These are phyloP conservation scores for Ploceus nigricollis DNA, from an alignment of 2,113 vertebrate species.

Conservation along the genomic window DNA sequence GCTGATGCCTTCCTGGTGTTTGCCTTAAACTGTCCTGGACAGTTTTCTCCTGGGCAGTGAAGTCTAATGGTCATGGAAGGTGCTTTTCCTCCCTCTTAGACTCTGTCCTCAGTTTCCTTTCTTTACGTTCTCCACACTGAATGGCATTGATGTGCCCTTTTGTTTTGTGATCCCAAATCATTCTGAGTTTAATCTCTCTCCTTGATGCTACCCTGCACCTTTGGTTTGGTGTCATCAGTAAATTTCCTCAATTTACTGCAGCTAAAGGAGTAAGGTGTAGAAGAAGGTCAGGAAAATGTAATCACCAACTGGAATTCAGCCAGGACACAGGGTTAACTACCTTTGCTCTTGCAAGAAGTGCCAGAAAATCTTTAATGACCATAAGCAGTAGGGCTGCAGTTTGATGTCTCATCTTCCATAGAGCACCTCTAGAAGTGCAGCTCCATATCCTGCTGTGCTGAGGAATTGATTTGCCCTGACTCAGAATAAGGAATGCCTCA, in stretches of 20 bases:
- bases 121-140: neutral
- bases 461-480: constrained; percentile 1
- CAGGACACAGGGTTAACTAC: constrained; percentile 17
- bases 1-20: neutral
- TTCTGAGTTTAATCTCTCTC: constrained; percentile 11
- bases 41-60: neutral
- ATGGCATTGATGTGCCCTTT: neutral
- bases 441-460: neutral
- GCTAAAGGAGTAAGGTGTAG: constrained; percentile 5
- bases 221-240: neutral
- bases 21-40: neutral
- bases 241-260: constrained; percentile 47
- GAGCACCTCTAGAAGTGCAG: neutral
- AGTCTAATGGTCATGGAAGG: neutral
- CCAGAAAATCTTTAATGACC: constrained; percentile 49
- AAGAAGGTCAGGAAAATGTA: constrained; percentile 34
- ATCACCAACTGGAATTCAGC: constrained; percentile 56
- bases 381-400: neutral
- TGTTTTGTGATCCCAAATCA: neutral
- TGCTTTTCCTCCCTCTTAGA: neutral
- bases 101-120: neutral
- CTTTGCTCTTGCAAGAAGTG: constrained; percentile 2
- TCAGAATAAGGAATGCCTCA: neutral
- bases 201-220: neutral
- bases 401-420: neutral